Conservation (phyloP, 2,113 vertebrate species). For the Emydocephalus ijimae region DNA sequence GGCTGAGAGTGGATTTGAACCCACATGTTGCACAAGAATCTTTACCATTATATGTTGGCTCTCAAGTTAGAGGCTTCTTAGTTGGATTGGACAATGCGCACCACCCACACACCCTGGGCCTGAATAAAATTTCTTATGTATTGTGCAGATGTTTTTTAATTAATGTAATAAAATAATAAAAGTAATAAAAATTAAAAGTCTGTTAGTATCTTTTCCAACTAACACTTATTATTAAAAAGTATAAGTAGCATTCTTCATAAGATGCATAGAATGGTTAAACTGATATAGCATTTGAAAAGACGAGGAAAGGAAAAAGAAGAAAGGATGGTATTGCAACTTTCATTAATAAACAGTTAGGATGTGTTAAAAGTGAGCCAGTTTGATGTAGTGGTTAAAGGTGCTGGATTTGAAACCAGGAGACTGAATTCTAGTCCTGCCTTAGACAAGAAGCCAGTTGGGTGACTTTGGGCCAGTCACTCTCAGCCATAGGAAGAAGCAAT, state of each 20-base stretch:
- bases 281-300: background rate
- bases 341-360: background rate
- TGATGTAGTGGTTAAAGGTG: background rate
- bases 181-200: background rate
- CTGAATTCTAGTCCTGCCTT: background rate
- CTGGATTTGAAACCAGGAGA: background rate
- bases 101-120: background rate
- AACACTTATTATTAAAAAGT: background rate
- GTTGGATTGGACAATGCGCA: too few relatives aligned
- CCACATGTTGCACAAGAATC: background rate
- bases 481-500: background rate
- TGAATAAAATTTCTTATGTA: background rate
- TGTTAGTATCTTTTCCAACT: background rate
- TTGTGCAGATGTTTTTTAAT: background rate
- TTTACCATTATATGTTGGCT: too few relatives aligned
- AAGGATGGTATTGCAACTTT: background rate
- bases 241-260: background rate
- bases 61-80: too few relatives aligned
- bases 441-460: background rate
- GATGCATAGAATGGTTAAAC: background rate
- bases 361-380: background rate
- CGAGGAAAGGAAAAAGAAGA: background rate
- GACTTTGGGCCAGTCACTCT: background rate
- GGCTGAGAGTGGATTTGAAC: background rate
- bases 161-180: background rate